phyloP scores from a whole-genome alignment of 2,888 invertebrate species.

The Drosophila recens region DNA sequence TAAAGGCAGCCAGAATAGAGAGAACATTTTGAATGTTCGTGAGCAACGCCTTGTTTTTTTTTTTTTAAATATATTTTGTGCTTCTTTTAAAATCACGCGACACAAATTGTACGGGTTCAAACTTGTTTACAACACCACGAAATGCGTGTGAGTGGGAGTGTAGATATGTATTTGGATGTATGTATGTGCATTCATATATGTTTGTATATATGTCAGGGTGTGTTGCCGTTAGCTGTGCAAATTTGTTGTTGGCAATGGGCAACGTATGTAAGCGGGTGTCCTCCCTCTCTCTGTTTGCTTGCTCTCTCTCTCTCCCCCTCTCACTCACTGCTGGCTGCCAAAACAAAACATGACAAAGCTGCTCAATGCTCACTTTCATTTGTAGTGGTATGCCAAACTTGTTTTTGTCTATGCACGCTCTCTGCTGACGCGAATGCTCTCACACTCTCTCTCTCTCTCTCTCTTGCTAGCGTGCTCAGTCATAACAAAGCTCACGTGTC shows the following conservation, averaged over 20 bases:
- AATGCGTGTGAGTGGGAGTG: constrained; percentile 34
- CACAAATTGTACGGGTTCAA: constrained; percentile 40
- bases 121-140: constrained; percentile 33
- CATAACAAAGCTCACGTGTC: constrained; percentile 60
- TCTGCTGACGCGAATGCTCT: constrained; percentile 7
- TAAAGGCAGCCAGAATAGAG: constrained; percentile 15
- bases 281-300: not conserved
- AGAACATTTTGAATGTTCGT: constrained; percentile 11
- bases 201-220: constrained; percentile 33
- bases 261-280: constrained; percentile 18
- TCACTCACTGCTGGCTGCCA: constrained; percentile 11
- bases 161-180: constrained; percentile 1
- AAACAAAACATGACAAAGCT: constrained; percentile 53
- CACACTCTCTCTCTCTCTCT: constrained; percentile 5
- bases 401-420: constrained; percentile 52
- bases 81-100: constrained; percentile 47
- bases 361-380: constrained; percentile 45
- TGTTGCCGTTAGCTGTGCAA: constrained; percentile 33
- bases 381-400: constrained; percentile 58
- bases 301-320: constrained; percentile 6
- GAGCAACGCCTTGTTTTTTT: constrained; percentile 35
- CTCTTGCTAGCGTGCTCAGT: constrained; percentile 3
- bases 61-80: not conserved
- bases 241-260: constrained; percentile 22
- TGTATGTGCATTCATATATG: constrained; percentile 24